Percentiles rank a stretch among this genome's conserved stretches.
These are phyloP conservation scores for Trematomus loennbergii DNA, from an alignment of 2,113 vertebrate genomes.

Conservation along the genomic window DNA sequence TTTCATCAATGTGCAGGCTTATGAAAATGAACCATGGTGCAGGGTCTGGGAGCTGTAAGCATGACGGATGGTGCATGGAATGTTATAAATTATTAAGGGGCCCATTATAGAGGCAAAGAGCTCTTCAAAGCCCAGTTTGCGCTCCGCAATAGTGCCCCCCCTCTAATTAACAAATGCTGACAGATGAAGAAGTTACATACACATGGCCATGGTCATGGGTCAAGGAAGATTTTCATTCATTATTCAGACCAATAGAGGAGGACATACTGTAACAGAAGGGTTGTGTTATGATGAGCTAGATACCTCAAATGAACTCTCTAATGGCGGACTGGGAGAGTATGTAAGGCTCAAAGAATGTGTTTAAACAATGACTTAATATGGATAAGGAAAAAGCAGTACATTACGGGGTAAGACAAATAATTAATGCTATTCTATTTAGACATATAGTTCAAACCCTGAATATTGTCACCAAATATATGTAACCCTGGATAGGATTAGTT, in stretches of 20 bases:
- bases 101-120: conserved; percentile 54
- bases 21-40: conserved; percentile 2
- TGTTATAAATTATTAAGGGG: conserved; percentile 75
- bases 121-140: conserved; percentile 53
- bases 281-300: neutral
- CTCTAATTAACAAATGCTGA: conserved; percentile 76
- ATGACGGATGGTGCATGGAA: conserved; percentile 38
- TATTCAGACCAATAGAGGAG: conserved; percentile 57
- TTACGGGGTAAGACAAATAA: neutral
- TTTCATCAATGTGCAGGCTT: neutral
- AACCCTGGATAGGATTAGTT: no score
- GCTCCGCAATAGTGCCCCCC: conserved; percentile 11
- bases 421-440: neutral
- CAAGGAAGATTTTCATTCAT: conserved; percentile 69
- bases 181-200: conserved; percentile 65
- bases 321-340: neutral
- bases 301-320: neutral
- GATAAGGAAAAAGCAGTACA: no score
- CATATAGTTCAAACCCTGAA: neutral
- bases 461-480: neutral
- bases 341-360: neutral
- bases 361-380: neutral
- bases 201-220: conserved; percentile 66
- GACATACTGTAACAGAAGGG: neutral
- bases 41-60: conserved; percentile 45